A percentile compares a stretch with the other conserved stretches of the same genome.
These are phyloP conservation scores for Lytechinus pictus DNA, from an alignment of 35 echinoderm and acorn worm genomes.

Conservation along the genomic window DNA sequence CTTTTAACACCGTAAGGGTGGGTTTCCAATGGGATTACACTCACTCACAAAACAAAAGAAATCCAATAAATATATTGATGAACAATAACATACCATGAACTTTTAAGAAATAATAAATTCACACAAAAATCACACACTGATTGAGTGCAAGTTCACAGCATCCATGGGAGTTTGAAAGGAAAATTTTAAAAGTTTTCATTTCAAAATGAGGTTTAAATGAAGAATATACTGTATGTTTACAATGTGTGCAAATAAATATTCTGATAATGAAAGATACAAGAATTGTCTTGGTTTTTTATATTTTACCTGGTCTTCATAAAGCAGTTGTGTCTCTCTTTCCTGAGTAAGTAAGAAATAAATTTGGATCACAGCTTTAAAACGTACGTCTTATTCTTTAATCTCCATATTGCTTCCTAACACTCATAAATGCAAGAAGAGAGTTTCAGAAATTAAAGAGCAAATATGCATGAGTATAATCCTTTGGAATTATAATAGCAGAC, in stretches of 20 bases:
- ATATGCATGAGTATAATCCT: no score
- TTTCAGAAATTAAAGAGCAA: not conserved
- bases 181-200: not conserved
- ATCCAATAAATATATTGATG: not conserved
- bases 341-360: slow-evolving; percentile 16
- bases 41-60: not conserved
- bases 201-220: not conserved
- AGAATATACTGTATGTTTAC: not conserved
- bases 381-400: not conserved
- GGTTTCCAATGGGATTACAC: not conserved
- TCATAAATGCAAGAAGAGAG: not conserved
- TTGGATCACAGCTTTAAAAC: not conserved
- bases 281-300: not conserved
- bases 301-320: slow-evolving; percentile 36
- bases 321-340: slow-evolving; percentile 33
- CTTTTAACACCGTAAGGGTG: not conserved
- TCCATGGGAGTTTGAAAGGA: not conserved
- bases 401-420: not conserved
- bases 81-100: not conserved
- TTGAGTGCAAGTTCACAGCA: not conserved
- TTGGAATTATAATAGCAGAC: no score
- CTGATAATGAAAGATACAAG: not conserved
- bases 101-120: not conserved
- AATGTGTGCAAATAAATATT: not conserved
- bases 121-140: not conserved